Evolutionary conservation across 2,888 invertebrate species (phyloP).

Genomic region (Resseliella maxima): DNA sequence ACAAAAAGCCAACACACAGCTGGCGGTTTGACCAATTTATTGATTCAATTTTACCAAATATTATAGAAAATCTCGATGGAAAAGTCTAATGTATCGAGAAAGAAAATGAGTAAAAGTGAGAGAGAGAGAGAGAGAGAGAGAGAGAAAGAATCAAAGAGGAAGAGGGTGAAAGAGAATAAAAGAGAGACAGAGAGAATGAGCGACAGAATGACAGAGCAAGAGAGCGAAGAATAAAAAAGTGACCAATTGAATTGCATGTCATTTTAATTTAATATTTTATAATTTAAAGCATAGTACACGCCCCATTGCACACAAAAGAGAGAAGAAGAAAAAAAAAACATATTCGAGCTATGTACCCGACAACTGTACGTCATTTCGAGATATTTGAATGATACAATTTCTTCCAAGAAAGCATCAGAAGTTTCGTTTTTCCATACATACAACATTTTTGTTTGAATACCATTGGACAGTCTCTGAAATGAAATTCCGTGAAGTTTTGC

Average conservation of each 20-base stretch:
- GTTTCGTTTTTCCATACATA: background rate
- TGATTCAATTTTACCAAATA: background rate
- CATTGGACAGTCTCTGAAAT: background rate
- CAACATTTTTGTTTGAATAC: background rate
- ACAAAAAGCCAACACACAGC: background rate
- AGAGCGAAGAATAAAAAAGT: too few relatives aligned
- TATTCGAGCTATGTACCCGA: background rate
- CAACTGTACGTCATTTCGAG: background rate
- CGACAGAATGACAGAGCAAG: too few relatives aligned
- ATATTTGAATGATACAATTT: background rate
- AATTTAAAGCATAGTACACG: background rate
- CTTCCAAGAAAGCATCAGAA: too few relatives aligned
- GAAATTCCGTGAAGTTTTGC: background rate
- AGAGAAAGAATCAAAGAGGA: too few relatives aligned
- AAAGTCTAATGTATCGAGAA: background rate
- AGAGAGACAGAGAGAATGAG: too few relatives aligned
- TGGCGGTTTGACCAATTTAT: background rate
- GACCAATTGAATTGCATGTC: constrained; percentile 33
- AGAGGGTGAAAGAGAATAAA: too few relatives aligned
- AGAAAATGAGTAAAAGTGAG: too few relatives aligned
- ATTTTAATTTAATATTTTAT: constrained; percentile 16
- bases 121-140: too few relatives aligned
- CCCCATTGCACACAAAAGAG: background rate
- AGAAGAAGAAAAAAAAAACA: background rate
- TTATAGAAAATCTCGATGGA: background rate